Base-by-base conservation (phyloP, 2,113 vertebrate genomes). In the Ammodytes dubius region DNA sequence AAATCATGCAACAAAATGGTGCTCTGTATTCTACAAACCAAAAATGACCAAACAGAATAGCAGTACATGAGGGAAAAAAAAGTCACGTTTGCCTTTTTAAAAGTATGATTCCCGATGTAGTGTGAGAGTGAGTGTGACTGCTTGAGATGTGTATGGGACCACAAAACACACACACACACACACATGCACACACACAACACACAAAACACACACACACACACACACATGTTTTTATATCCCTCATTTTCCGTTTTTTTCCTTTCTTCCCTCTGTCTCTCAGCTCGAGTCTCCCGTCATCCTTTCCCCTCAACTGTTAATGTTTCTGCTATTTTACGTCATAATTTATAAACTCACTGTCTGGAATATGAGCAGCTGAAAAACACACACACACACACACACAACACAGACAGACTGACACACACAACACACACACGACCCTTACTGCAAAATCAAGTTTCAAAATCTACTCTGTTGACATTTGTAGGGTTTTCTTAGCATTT, bases 311-410 rank as follows among this genome's bases (percentile, higher is more conserved):
- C 71, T 94, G 2, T 64, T 94, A 58, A 73, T 92, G 74, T 74
- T 77, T 73, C 88, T 94, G 39, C 63, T 94, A 0, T 0, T 93
- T 68, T 92, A 92, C 15, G 87, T 94, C 19, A 35, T 92, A 64
- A 50, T 94, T 71, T 94, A 89, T 77, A 92, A 90, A 79, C 87
- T 93, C 70, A 71, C 90, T 5, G 15, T 88, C 58, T 93, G 89
- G 93, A 91, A 90, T 6, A 68, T 87, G 76, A 89, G 74, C 81
- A 19, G 52, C 47, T 92, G 88, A 91, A 12, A 27, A 3, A 56
- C 12, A 1, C 3, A 3, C 39, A 39, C 19, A 37, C 5, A 12
- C 27, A 27, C 27, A 27, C 27, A 27, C 27, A 27, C 27, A 27
- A n/a, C n/a, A n/a, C n/a, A n/a, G n/a, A n/a, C n/a, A n/a, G n/a